Conservation (phyloP, 2,113 vertebrate species). For the Calyptommatus sinebrachiatus region DNA sequence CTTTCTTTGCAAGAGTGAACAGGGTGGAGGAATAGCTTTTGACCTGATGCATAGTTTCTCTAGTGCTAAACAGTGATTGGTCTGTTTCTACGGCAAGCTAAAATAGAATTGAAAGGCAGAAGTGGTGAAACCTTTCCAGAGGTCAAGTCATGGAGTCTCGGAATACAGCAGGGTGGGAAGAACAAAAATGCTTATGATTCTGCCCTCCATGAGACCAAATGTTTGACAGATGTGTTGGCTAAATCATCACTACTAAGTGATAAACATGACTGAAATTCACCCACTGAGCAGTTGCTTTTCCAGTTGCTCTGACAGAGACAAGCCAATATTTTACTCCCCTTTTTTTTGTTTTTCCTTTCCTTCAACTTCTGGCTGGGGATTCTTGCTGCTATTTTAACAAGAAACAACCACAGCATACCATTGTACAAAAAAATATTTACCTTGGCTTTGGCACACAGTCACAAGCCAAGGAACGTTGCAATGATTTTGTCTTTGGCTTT, state of each 20-base stretch:
- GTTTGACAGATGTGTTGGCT: not conserved
- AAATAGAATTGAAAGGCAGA: not conserved
- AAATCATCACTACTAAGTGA: not conserved
- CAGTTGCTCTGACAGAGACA: not conserved
- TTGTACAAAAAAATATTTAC: not conserved
- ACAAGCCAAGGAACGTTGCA: not conserved
- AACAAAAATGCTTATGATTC: not conserved
- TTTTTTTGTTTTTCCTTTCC: not conserved
- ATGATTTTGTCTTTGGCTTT: not conserved
- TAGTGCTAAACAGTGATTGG: not conserved
- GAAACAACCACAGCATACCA: slow-evolving; percentile 5
- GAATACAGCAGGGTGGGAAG: not conserved
- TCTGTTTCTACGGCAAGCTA: slow-evolving; percentile 7
- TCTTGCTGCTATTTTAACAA: slow-evolving; percentile 12
- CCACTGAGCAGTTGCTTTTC: not conserved
- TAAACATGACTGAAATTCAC: not conserved
- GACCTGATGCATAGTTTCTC: not conserved
- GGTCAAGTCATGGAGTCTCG: not conserved
- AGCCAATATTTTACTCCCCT: not conserved
- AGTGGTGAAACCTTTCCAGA: not conserved
- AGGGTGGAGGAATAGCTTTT: not conserved
- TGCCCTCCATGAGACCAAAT: not conserved
- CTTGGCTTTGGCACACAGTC: not conserved
- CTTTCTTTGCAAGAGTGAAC: not conserved
- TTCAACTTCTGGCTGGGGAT: not conserved